Conservation (phyloP, 1,140 invertebrate species). For the Arion vulgaris region DNA sequence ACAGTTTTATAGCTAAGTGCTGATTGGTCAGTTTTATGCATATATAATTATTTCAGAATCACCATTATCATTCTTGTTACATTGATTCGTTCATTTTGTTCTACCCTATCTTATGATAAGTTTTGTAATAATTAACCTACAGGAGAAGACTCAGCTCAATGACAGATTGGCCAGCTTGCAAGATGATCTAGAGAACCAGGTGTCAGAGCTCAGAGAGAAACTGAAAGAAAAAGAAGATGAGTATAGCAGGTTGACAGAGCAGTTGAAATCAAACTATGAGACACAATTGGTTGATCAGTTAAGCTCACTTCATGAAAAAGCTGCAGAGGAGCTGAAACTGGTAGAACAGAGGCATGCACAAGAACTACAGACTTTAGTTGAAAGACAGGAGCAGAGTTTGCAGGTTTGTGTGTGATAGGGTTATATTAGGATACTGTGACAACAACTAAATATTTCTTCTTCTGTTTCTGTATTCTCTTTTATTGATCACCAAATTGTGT, state of each 20-base stretch:
- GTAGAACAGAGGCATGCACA: conserved; percentile 54
- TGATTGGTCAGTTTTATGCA: too few species aligned
- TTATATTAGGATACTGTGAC: not conserved
- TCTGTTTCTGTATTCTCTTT: too few species aligned
- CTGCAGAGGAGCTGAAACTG: conserved; percentile 47
- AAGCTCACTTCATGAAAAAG: conserved; percentile 9
- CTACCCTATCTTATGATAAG: too few species aligned
- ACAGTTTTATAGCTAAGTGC: too few species aligned
- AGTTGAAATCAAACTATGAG: conserved; percentile 13
- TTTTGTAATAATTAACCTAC: too few species aligned
- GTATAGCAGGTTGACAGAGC: conserved; percentile 29
- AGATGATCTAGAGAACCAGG: conserved; percentile 45
- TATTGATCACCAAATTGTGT: too few species aligned
- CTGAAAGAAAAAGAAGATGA: conserved; percentile 5
- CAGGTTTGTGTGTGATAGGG: not conserved
- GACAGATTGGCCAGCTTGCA: conserved; percentile 48
- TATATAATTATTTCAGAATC: too few species aligned
- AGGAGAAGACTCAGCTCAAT: conserved; percentile 56
- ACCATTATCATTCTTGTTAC: too few species aligned
- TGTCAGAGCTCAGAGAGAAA: conserved; percentile 48
- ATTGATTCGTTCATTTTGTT: too few species aligned
- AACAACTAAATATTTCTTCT: too few species aligned
- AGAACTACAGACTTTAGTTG: conserved; percentile 56
- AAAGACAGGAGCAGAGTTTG: conserved; percentile 42
- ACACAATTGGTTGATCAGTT: conserved; percentile 44